These are phyloP conservation scores for Arrhopalites spinosus DNA, from an alignment of 2,888 invertebrate species.

Conservation along the genomic window DNA sequence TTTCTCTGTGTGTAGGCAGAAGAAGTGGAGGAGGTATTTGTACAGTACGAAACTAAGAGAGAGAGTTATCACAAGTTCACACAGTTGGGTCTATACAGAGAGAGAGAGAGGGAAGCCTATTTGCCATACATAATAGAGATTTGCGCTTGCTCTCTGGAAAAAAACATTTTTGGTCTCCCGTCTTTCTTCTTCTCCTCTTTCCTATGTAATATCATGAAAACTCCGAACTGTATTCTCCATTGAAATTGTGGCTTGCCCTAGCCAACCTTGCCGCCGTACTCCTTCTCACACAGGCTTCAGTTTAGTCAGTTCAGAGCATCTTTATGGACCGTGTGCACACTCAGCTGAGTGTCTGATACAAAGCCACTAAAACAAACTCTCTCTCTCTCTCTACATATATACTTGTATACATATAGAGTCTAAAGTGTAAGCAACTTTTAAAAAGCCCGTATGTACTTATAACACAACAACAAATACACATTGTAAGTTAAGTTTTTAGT, in stretches of 20 bases:
- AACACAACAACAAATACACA: too few species aligned
- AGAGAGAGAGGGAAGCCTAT: not conserved
- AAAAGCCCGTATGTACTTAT: too few species aligned
- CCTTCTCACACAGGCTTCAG: not conserved
- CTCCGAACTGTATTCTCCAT: not conserved
- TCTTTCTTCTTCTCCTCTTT: not conserved
- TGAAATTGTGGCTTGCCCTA: not conserved
- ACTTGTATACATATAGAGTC: too few species aligned
- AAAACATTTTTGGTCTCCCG: not conserved
- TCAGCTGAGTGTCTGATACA: conserved; percentile 1
- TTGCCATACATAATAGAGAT: conserved; percentile 4
- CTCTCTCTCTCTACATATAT: too few species aligned
- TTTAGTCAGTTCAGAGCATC: not conserved
- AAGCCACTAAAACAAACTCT: conserved; percentile 1
- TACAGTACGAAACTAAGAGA: not conserved
- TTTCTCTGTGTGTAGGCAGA: not conserved
- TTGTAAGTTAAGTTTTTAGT: too few species aligned
- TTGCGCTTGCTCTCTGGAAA: not conserved
- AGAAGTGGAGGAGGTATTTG: not conserved
- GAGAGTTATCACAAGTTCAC: conserved; percentile 8
- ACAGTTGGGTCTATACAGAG: not conserved
- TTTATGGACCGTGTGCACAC: not conserved
- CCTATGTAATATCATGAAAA: not conserved
- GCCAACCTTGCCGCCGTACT: not conserved
- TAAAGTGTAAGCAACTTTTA: not conserved